phyloP scores from a whole-genome alignment of 2,797 vertebrate species.

The Anabacerthia variegaticeps region DNA sequence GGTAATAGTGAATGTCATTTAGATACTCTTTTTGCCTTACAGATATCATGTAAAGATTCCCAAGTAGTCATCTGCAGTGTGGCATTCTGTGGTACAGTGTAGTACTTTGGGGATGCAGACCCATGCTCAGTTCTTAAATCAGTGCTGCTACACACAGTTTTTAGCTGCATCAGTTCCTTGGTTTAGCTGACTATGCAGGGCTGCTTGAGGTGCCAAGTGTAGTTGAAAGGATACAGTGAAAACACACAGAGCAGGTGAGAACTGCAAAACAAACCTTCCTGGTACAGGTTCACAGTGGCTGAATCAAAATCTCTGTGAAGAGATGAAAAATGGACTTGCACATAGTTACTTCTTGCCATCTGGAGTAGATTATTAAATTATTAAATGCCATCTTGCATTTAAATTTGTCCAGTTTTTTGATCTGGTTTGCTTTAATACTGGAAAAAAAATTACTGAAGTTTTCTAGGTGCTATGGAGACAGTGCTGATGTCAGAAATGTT shows the following conservation, averaged over 20 bases:
- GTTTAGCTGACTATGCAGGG: not conserved
- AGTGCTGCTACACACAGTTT: not conserved
- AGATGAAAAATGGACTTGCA: not conserved
- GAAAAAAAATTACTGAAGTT: constrained; percentile 31
- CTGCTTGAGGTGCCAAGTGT: not conserved
- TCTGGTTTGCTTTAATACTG: constrained; percentile 37
- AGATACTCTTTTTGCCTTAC: not conserved
- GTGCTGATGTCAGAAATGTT: constrained; percentile 39
- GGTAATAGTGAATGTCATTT: not conserved
- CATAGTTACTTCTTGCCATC: not conserved
- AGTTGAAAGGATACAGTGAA: not conserved
- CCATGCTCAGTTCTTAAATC: not conserved
- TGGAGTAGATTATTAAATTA: constrained; percentile 48
- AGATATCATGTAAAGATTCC: not conserved
- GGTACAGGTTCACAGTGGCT: not conserved
- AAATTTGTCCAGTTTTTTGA: constrained; percentile 42
- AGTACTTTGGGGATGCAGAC: not conserved
- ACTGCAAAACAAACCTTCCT: not conserved
- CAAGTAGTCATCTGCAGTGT: not conserved
- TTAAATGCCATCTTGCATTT: constrained; percentile 55
- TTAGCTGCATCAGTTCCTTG: not conserved
- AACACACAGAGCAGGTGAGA: not conserved
- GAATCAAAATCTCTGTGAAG: not conserved
- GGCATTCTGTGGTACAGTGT: not conserved
- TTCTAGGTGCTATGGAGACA: constrained; percentile 35